A percentile compares a stretch with the other conserved stretches of the same genome.
Evolutionary conservation across 2,797 vertebrate species (phyloP).

Genomic region (Pelodytes ibericus): DNA sequence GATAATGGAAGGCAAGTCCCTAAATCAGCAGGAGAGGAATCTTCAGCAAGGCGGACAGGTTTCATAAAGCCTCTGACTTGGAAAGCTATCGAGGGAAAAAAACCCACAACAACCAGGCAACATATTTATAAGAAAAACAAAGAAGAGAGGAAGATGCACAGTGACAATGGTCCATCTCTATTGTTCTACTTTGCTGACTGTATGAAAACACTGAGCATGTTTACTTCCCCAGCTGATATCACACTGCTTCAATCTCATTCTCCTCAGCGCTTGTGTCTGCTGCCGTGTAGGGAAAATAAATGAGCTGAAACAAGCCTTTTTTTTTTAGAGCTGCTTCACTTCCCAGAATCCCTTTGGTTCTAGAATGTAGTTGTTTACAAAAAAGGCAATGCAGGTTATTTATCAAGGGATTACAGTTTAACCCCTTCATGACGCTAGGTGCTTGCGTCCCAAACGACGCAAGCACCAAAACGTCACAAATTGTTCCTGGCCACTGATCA

Average conservation of each 20-base stretch:
- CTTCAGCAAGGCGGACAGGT: no score
- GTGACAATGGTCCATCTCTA: neutral
- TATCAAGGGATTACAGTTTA: neutral
- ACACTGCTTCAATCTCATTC: constrained; percentile 25
- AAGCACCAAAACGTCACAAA: no score
- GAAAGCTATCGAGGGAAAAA: neutral
- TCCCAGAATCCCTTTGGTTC: neutral
- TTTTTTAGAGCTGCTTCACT: neutral
- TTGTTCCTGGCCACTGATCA: no score
- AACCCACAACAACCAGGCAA: neutral
- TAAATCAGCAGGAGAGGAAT: no score
- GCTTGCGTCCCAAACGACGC: no score
- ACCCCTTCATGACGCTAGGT: no score
- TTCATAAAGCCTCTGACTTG: no score
- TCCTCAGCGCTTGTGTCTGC: neutral
- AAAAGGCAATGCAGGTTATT: neutral
- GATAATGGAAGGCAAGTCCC: no score
- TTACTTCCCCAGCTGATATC: constrained; percentile 15
- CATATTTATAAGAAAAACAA: neutral
- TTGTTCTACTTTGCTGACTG: constrained; percentile 10
- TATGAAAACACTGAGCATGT: neutral
- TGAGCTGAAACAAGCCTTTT: constrained; percentile 2
- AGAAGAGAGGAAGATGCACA: neutral
- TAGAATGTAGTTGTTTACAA: constrained; percentile 5
- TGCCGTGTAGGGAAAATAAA: constrained; percentile 20